Conservation (phyloP, 2,888 invertebrate species). For the Dryobota labecula region DNA sequence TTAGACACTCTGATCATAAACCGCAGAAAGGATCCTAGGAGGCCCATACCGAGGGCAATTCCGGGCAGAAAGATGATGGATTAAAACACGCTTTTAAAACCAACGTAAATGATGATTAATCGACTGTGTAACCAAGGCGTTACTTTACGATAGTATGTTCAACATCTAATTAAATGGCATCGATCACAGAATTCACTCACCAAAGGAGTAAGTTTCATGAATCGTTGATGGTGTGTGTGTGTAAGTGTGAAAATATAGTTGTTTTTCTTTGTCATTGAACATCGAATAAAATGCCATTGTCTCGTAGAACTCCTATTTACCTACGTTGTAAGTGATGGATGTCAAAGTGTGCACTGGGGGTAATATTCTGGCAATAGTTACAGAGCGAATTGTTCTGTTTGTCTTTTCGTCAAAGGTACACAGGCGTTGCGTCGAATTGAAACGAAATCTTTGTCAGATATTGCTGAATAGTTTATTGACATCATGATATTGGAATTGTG, state of each 20-base stretch:
- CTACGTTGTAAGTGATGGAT: slow-evolving; percentile 29
- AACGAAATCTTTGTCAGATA: slow-evolving; percentile 17
- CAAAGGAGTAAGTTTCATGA: slow-evolving; percentile 22
- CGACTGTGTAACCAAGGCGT: background rate
- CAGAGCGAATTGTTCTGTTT: slow-evolving; percentile 38
- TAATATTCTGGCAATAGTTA: slow-evolving; percentile 31
- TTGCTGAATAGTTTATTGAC: slow-evolving; percentile 24
- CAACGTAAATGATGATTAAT: slow-evolving; percentile 4
- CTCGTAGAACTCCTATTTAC: slow-evolving; percentile 28
- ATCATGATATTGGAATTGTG: slow-evolving; percentile 4
- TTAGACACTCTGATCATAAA: no score
- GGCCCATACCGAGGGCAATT: background rate
- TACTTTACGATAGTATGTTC: background rate
- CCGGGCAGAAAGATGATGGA: background rate
- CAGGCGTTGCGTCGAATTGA: slow-evolving; percentile 20
- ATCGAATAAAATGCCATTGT: slow-evolving; percentile 26
- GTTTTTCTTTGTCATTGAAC: slow-evolving; percentile 25
- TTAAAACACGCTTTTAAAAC: slow-evolving; percentile 16
- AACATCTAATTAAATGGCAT: slow-evolving; percentile 30
- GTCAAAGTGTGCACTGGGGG: slow-evolving; percentile 25
- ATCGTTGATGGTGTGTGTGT: slow-evolving; percentile 34
- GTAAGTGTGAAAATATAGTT: slow-evolving; percentile 28
- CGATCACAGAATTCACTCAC: slow-evolving; percentile 46
- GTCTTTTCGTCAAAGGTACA: slow-evolving; percentile 22
- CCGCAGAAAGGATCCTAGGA: no score